Base-by-base conservation (phyloP, 2,797 vertebrate genomes). In the Bryconaethiops microstoma region DNA sequence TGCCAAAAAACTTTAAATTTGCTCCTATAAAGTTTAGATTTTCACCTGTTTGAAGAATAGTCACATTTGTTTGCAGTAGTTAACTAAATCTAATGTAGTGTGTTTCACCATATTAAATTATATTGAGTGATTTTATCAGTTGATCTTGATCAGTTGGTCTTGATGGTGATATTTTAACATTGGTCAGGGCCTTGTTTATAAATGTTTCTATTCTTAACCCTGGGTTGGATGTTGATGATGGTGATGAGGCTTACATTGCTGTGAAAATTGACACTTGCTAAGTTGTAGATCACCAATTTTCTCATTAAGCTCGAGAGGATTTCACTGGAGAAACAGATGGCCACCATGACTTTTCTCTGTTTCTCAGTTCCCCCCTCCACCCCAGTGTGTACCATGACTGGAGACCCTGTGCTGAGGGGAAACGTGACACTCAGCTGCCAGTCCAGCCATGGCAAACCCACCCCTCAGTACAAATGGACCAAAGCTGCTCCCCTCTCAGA, bases 401-500 rank as follows among this genome's bases (percentile, higher is more conserved):
- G 95, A 7, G 87, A 87, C 52, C 90, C 95, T 1, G 92, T 92
- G 14, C 83, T 94, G 75, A 94, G 92, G 16, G 92, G 92, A 52
- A 96, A 96, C 0, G 92, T 97, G 84, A 97, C 95, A 10, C 88
- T 97, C 88, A 95, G 87, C 90, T 97, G 96, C 79, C 90, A 89
- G 75, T 96, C 96, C 59, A 88, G 89, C 23, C 85, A 92, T 19
- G 96, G 96, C 42, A 96, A 96, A 78, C 96, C 96, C 0, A 7
- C 75, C n/a, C 95, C 95, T 42, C 92, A 89, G 50, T 97, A 97
- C 89, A 94, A 92, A 73, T 97, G 96, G 96, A 94, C 93, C 85
- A 95, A 93, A 78, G 90, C 92, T 0, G 90, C 94, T 7, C 93
- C 94, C 5, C 45, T 82, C 50, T 91, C 90, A 0, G 91, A 94